Base-by-base conservation (phyloP, 2,888 invertebrate genomes). In the Leptinotarsa rubiginosa region DNA sequence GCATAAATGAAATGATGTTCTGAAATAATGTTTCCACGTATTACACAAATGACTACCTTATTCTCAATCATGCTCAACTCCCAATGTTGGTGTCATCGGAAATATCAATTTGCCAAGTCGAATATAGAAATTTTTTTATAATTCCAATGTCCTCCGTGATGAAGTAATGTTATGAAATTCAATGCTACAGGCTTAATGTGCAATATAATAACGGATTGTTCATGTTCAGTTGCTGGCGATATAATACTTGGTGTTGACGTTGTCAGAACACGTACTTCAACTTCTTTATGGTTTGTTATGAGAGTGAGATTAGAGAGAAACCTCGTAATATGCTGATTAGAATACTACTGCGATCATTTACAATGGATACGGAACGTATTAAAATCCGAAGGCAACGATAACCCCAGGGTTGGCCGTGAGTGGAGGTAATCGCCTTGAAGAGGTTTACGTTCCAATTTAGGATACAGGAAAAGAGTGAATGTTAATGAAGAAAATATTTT, bases 141-240 rank as follows among this genome's bases (percentile, higher is more conserved):
- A 56, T 56, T 22, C 56, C 16, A 15, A 12, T 50, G 50, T 52
- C 56, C 50, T 59, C 56, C 65, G 47, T 73, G 69, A 13, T 47
- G 31, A 20, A 31, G 69, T 41, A 47, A 54, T 65, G 70, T 59
- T 41, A 74, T 70, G 74, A 74, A 70, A 70, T 59, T 59, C 65
- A 74, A 74, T 56, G 73, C 76, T 66, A 31, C 69, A 65, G 73
- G 75, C 76, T 69, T 72, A 71, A 71, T 71, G 68, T 74, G 77
- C 76, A 78, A 73, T 74, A 74, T 78, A 73, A 76, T 76, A 74
- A 78, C 76, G 74, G 74, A 76, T 78, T 73, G 72, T 72, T 64
- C 69, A 65, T 59, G 72, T 52, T 56, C 56, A 56, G 56, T 22
- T 56, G 56, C 68, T 70, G 64, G 64, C 41, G 65, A 66, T 65